Conservation (phyloP, 2,888 invertebrate genomes). For the Terebella lapidaria region DNA sequence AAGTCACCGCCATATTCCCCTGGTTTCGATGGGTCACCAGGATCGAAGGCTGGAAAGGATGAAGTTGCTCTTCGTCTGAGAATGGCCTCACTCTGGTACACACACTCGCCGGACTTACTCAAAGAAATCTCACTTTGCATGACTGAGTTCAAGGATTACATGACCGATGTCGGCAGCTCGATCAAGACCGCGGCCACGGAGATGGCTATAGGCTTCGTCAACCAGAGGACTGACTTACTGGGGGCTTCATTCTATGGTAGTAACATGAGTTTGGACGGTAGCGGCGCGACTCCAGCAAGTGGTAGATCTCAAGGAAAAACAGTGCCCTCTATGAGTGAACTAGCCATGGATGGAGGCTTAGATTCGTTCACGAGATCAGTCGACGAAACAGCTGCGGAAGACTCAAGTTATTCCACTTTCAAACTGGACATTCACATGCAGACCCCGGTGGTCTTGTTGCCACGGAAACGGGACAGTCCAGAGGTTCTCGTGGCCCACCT, state of each 20-base stretch:
- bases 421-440: slow-evolving; percentile 72
- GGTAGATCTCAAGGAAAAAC: not conserved
- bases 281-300: not conserved
- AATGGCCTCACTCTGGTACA: slow-evolving; percentile 89
- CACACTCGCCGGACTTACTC: slow-evolving; percentile 82
- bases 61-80: slow-evolving; percentile 55
- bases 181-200: slow-evolving; percentile 87
- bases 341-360: not conserved
- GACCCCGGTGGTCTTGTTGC: slow-evolving; percentile 86
- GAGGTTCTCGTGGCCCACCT: slow-evolving; percentile 88
- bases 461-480: slow-evolving; percentile 69
- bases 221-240: slow-evolving; percentile 22
- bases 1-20: no score
- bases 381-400: not conserved
- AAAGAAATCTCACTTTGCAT: slow-evolving; percentile 82
- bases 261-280: slow-evolving; percentile 10
- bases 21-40: not conserved
- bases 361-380: not conserved
- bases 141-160: slow-evolving; percentile 83
- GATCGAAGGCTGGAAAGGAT: not conserved
- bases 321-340: not conserved
- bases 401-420: not conserved
- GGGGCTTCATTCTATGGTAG: slow-evolving; percentile 28
- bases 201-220: slow-evolving; percentile 77
- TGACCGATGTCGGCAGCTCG: slow-evolving; percentile 76